A percentile compares a stretch with the other conserved stretches of the same genome.
phyloP scores from a whole-genome alignment of 2,888 invertebrate species.

The Drosophila helvetica region DNA sequence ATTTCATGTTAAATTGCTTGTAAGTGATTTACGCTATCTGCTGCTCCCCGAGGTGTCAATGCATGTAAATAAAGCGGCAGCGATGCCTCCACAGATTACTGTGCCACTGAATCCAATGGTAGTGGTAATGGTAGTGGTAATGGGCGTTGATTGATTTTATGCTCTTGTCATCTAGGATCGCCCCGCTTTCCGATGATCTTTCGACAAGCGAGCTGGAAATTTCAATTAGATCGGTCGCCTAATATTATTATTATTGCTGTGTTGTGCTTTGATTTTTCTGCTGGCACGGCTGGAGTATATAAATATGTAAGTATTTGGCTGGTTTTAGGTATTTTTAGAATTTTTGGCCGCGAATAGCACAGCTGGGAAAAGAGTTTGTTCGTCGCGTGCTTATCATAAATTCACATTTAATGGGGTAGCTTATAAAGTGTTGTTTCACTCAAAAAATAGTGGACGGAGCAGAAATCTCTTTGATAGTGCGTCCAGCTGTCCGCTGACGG shows the following conservation, averaged over 20 bases:
- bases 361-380: slow-evolving; percentile 5
- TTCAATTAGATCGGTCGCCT: slow-evolving; percentile 11
- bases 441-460: slow-evolving; percentile 3
- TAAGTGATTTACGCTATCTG: slow-evolving; percentile 19
- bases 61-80: slow-evolving; percentile 16
- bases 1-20: slow-evolving; percentile 20
- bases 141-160: slow-evolving; percentile 10
- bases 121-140: slow-evolving; percentile 15
- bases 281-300: background rate
- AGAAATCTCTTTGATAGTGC: slow-evolving; percentile 32
- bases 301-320: background rate
- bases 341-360: slow-evolving; percentile 12
- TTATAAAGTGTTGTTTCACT: slow-evolving; percentile 50
- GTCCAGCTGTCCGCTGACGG: slow-evolving; percentile 18
- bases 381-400: slow-evolving; percentile 59
- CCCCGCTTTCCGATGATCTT: background rate
- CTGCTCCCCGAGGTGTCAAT: slow-evolving; percentile 11
- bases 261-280: slow-evolving; percentile 7
- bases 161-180: background rate
- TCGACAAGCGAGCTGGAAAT: slow-evolving; percentile 15
- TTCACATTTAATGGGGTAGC: slow-evolving; percentile 58
- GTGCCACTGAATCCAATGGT: slow-evolving; percentile 10
- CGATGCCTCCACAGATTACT: slow-evolving; percentile 27
- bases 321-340: slow-evolving; percentile 14
- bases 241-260: background rate